Evolutionary conservation across 2,888 invertebrate genomes (phyloP).

Genomic region (Chrysomela aeneicollis): DNA sequence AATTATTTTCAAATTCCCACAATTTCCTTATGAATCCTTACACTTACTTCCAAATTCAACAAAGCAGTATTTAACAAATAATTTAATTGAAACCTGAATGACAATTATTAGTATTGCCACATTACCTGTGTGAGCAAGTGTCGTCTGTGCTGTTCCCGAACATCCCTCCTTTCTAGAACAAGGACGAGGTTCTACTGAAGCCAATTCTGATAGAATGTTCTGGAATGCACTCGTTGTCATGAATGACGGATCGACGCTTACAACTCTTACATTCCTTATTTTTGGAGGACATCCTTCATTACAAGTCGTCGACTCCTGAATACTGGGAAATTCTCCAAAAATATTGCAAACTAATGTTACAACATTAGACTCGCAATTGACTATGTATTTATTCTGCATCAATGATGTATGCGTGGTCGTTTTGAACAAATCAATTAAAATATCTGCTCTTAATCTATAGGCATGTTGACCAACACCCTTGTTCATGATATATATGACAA

Average conservation of each 20-base stretch:
- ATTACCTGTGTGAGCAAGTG: too few species aligned
- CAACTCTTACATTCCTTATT: background rate
- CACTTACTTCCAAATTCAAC: too few species aligned
- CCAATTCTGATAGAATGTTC: background rate
- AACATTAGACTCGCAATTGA: background rate
- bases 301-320: background rate
- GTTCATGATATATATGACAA: background rate
- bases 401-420: background rate
- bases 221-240: background rate
- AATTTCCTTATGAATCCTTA: too few species aligned
- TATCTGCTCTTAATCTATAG: constrained; percentile 9
- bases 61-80: too few species aligned
- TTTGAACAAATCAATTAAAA: background rate
- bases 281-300: background rate
- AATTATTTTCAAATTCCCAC: too few species aligned
- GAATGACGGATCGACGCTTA: background rate
- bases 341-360: background rate
- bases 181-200: too few species aligned
- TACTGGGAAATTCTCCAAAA: background rate
- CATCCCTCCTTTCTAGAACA: too few species aligned
- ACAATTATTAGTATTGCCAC: too few species aligned
- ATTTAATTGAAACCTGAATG: too few species aligned
- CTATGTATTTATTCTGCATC: background rate
- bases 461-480: background rate
- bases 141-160: too few species aligned